A percentile compares a stretch with the other conserved stretches of the same genome.
Evolutionary conservation across 2,113 vertebrate species (phyloP).

Genomic region (Nipponia nippon): DNA sequence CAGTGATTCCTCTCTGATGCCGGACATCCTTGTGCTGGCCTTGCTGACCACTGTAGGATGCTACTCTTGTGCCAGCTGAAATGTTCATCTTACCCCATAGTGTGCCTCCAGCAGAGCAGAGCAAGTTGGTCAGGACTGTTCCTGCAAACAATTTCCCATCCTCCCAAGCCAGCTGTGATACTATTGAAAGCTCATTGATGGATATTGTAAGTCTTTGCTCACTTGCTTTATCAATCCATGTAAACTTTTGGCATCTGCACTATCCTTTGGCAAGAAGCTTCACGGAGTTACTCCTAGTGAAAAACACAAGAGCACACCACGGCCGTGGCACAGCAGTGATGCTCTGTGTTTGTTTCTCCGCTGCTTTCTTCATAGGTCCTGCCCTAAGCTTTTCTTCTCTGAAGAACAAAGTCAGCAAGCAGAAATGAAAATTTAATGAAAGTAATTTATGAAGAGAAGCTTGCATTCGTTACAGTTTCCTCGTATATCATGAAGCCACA

Average conservation of each 20-base stretch:
- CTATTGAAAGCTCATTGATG: background rate
- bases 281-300: background rate
- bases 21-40: background rate
- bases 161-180: background rate
- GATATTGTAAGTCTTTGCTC: background rate
- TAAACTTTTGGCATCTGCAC: background rate
- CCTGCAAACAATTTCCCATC: background rate
- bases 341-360: background rate
- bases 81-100: accelerated
- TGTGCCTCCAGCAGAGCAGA: background rate
- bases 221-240: background rate
- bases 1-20: background rate
- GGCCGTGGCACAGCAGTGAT: accelerated
- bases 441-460: background rate
- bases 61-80: background rate
- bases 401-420: background rate
- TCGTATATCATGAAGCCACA: accelerated
- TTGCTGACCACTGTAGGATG: background rate
- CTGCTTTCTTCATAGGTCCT: background rate
- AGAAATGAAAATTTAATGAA: background rate
- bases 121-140: background rate
- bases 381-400: background rate
- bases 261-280: background rate
- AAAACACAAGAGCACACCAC: background rate
- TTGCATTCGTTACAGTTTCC: background rate